Base-by-base conservation (phyloP, 2,113 vertebrate genomes). In the Pluvialis apricaria region DNA sequence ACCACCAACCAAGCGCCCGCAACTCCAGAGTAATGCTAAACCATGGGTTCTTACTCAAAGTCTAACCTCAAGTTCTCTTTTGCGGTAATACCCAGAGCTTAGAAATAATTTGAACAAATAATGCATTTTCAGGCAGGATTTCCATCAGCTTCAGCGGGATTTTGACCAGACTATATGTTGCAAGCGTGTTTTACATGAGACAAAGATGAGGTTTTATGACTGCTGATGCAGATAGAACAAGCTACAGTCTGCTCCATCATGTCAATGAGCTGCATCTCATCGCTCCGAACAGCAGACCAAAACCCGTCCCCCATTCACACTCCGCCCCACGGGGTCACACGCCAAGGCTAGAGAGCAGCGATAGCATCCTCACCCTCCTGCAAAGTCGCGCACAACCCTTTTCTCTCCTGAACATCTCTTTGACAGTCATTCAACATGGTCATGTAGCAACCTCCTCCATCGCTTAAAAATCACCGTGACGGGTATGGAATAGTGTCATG, bases 71-170 rank as follows among this genome's bases (percentile, higher is more conserved):
- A 24, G 18, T 20, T 31, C 22, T 25, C 44, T 61, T 49, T 26
- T 34, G 44, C 1, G 3, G 7, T 22, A 22, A 57, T 8, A 55
- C 16, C n/a, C 2, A 32, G 16, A 31, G 9, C n/a, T 10, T 4
- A 55, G 45, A 38, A 16, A 14, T 11, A 16, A 44, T 20, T 26
- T 64, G 38, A 70, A 17, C 26, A 21, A 60, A 17, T 5, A 28
- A 11, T 3, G 13, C 11, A 4, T 11, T 25, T 9, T 13, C 28
- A 31, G 52, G 52, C n/a, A 71, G 26, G 3, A 6, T 10, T 49
- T n/a, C 69, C 58, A 25, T 17, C 54, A 40, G 42, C 36, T 69
- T 21, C 65, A 36, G 77, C 26, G 26, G 42, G 7, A 3, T 60
- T 86, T 15, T 26, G 38, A 64, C 22, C 52, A 47, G 42, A 15